Percentiles rank a stretch among this genome's conserved stretches.
phyloP scores from a whole-genome alignment of 2,113 vertebrate genomes.

The Rostratula benghalensis region DNA sequence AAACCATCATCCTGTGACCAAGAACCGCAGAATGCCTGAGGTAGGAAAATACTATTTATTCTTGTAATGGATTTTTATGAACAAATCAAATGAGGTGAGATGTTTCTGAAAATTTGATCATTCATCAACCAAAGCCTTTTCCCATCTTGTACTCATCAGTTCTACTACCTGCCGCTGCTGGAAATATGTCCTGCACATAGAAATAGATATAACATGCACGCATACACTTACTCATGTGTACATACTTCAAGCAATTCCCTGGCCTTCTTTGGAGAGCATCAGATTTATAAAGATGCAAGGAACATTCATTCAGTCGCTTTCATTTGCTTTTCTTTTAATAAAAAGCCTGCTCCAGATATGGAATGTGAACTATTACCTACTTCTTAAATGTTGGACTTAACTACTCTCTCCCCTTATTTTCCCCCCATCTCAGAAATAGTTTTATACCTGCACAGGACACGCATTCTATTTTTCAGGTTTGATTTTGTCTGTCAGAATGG shows the following conservation, averaged over 20 bases:
- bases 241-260: background rate
- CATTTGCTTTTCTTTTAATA: slow-evolving; percentile 32
- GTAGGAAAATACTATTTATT: slow-evolving; percentile 68
- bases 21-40: slow-evolving; percentile 28
- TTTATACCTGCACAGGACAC: background rate
- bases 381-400: background rate
- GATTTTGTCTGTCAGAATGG: background rate
- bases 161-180: slow-evolving; percentile 14
- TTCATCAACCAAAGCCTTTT: slow-evolving; percentile 63
- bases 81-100: slow-evolving; percentile 69
- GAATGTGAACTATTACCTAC: slow-evolving; percentile 38
- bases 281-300: slow-evolving; percentile 23
- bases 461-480: background rate
- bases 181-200: background rate
- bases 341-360: background rate
- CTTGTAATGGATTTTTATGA: slow-evolving; percentile 56
- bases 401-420: background rate
- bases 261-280: background rate
- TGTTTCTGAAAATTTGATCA: slow-evolving; percentile 67
- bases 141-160: slow-evolving; percentile 52
- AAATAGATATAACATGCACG: background rate
- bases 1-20: slow-evolving; percentile 54
- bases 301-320: slow-evolving; percentile 22
- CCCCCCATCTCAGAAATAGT: background rate
- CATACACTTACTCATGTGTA: background rate